Percentiles rank a stretch among this genome's conserved stretches.
These are phyloP conservation scores for Rapana venosa DNA, from an alignment of 2,888 invertebrate species.

Conservation along the genomic window DNA sequence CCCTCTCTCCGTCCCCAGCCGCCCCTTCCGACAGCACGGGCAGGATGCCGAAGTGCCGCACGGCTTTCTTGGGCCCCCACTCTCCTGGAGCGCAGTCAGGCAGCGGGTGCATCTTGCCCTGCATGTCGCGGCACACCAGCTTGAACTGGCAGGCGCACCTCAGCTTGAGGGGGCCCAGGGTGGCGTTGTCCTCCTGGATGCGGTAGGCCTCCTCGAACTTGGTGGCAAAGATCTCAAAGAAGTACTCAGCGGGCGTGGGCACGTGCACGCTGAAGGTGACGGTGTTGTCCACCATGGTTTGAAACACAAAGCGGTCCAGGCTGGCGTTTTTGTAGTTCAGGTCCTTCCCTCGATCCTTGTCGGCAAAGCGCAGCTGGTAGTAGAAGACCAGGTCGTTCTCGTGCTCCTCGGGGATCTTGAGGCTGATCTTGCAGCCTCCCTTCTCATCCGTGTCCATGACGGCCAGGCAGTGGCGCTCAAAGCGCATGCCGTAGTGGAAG, in stretches of 20 bases:
- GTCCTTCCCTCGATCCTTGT: slow-evolving; percentile 79
- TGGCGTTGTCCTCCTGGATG: slow-evolving; percentile 69
- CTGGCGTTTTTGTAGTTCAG: slow-evolving; percentile 94
- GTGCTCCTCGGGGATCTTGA: slow-evolving; percentile 97
- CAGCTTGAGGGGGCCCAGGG: slow-evolving; percentile 76
- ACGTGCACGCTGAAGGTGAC: slow-evolving; percentile 97
- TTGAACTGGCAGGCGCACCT: slow-evolving; percentile 85
- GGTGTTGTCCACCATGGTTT: slow-evolving; percentile 84
- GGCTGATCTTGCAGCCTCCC: slow-evolving; percentile 96
- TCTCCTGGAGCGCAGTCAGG: slow-evolving; percentile 98
- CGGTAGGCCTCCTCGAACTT: slow-evolving; percentile 81
- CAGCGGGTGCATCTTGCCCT: slow-evolving; percentile 97
- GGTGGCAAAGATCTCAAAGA: slow-evolving; percentile 98
- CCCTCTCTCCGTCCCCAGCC: slow-evolving; percentile 82
- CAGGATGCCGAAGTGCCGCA: slow-evolving; percentile 92
- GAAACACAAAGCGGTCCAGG: slow-evolving; percentile 98
- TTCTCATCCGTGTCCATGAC: slow-evolving; percentile 97
- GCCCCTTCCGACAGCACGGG: slow-evolving; percentile 74
- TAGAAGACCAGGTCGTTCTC: slow-evolving; percentile 97
- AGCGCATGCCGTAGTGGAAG: slow-evolving; percentile 97
- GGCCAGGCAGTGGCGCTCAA: slow-evolving; percentile 87
- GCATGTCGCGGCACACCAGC: slow-evolving; percentile 94
- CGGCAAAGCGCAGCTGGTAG: slow-evolving; percentile 98
- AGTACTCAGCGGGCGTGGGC: slow-evolving; percentile 94
- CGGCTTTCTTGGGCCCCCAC: slow-evolving; percentile 98